Percentiles rank a stretch among this genome's conserved stretches.
These are phyloP conservation scores for Pogonophryne albipinna DNA, from an alignment of 2,797 vertebrate species.

Conservation along the genomic window DNA sequence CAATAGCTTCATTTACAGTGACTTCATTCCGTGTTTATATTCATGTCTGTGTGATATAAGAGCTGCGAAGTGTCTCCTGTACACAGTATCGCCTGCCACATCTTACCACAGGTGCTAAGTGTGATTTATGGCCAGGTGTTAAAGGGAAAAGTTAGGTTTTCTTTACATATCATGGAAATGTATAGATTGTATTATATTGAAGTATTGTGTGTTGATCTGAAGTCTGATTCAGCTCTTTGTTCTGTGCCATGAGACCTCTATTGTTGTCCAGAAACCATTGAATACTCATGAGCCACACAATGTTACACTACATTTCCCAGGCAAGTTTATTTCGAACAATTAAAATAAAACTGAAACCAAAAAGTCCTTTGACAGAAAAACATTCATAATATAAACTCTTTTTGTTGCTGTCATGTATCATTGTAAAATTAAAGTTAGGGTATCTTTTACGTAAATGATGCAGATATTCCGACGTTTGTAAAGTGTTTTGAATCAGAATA, in stretches of 20 bases:
- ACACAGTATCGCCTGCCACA: background rate
- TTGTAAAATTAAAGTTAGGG: no score
- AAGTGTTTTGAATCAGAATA: no score
- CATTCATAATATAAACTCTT: no score
- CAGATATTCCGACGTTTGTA: no score
- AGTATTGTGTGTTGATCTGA: background rate
- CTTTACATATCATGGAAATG: background rate
- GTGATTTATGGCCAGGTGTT: no score
- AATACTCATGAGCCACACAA: background rate
- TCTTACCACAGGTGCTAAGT: background rate
- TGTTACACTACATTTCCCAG: no score
- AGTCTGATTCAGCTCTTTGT: background rate
- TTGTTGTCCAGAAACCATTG: background rate
- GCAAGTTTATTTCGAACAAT: no score
- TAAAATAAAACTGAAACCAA: no score
- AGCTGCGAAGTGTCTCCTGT: background rate
- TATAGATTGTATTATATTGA: accelerated
- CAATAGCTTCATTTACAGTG: accelerated
- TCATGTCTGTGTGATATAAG: background rate
- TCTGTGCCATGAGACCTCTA: background rate
- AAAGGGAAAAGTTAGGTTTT: no score
- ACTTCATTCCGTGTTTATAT: background rate
- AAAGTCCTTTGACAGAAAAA: no score
- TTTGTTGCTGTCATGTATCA: no score
- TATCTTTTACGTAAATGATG: no score